phyloP scores from a whole-genome alignment of 37 sponge, comb jelly and placozoan genomes.

The Ianthella basta region DNA sequence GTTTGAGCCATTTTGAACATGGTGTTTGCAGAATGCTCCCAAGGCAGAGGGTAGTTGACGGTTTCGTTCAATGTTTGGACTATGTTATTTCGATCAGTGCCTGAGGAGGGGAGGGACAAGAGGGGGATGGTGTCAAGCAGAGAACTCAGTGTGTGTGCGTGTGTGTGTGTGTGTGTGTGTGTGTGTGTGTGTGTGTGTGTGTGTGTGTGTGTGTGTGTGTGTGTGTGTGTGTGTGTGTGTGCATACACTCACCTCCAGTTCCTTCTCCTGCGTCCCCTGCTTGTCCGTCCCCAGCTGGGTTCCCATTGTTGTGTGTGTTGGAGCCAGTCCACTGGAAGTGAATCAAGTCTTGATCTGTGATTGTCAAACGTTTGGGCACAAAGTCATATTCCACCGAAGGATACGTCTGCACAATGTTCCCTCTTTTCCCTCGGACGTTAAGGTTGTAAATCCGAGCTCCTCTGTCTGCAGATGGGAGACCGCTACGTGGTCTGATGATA shows the following conservation, averaged over 20 bases:
- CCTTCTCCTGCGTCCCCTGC: constrained; percentile 99
- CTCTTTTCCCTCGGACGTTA: constrained; percentile 97
- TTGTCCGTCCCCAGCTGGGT: constrained; percentile 96
- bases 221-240: constrained; percentile 20
- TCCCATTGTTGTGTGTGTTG: constrained; percentile 97
- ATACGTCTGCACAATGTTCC: constrained; percentile 96
- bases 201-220: constrained; percentile 37
- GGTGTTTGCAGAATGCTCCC: constrained; percentile 49
- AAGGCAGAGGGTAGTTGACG: constrained; percentile 90
- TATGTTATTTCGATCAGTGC: constrained; percentile 93
- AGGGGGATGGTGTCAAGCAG: neutral
- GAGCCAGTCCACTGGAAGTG: constrained; percentile 99
- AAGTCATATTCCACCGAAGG: constrained; percentile 99
- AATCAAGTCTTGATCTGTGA: constrained; percentile 59
- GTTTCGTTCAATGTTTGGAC: constrained; percentile 70
- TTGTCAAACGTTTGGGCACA: constrained; percentile 83
- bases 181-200: constrained; percentile 2
- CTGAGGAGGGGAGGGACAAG: constrained; percentile 28
- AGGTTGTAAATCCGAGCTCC: constrained; percentile 77
- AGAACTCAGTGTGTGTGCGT: neutral
- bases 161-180: constrained; percentile 20
- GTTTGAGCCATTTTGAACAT: constrained; percentile 76
- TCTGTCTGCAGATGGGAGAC: neutral
- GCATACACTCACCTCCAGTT: constrained; percentile 66
- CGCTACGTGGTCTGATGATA: constrained; percentile 49